phyloP scores from a whole-genome alignment of 2,888 invertebrate genomes.

The Amblyteles armatorius region DNA sequence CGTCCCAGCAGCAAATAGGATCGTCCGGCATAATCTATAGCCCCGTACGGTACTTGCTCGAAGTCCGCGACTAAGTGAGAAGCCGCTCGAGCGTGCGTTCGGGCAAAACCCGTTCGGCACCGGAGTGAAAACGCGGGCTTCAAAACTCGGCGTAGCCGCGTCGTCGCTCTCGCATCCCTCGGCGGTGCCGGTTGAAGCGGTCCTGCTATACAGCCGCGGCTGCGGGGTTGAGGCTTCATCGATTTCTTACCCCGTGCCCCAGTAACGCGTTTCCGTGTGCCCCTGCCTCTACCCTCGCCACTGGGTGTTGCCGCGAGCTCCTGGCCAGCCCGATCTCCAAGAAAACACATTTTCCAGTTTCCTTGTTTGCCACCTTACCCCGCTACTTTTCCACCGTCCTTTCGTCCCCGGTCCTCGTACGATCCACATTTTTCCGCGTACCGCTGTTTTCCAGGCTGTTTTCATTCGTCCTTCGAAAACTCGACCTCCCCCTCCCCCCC shows the following conservation, averaged over 20 bases:
- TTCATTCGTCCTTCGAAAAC: constrained; percentile 7
- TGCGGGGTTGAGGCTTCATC: constrained; percentile 80
- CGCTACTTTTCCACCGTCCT: constrained; percentile 14
- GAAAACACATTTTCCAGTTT: constrained; percentile 70
- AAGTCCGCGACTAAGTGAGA: not conserved
- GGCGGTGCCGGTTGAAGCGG: constrained; percentile 21
- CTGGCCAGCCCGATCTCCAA: constrained; percentile 53
- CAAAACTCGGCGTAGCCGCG: constrained; percentile 19
- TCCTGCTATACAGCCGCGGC: constrained; percentile 39
- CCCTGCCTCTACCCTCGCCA: constrained; percentile 16
- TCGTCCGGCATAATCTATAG: constrained; percentile 19
- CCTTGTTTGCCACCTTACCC: constrained; percentile 65
- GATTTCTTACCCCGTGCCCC: constrained; percentile 83
- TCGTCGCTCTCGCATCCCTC: constrained; percentile 45
- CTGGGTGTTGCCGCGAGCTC: constrained; percentile 71
- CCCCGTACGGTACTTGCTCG: constrained; percentile 28
- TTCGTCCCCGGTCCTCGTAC: constrained; percentile 5
- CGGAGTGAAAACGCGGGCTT: constrained; percentile 54
- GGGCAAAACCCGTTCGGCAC: not conserved
- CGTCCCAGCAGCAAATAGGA: too few relatives aligned
- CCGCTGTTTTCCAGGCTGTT: constrained; percentile 6
- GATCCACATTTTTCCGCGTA: constrained; percentile 12
- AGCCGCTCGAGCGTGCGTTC: not conserved
- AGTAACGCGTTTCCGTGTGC: constrained; percentile 79
- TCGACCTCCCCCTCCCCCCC: not conserved